phyloP scores from a whole-genome alignment of 2,888 invertebrate genomes.

The Coenonympha glycerion region DNA sequence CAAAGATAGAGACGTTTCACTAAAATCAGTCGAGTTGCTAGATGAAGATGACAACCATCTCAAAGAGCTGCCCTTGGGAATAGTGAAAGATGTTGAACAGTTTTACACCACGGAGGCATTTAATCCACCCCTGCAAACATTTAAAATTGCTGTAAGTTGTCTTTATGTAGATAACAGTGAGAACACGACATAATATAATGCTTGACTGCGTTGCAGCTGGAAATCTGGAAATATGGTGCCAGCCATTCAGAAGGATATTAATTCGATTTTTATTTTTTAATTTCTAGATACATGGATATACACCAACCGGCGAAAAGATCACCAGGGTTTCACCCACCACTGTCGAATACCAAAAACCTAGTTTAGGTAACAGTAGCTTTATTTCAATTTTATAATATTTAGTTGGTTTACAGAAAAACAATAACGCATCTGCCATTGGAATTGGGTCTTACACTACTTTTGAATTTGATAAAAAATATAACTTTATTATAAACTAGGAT shows the following conservation, averaged over 20 bases:
- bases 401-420: too few species aligned
- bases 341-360: conserved; percentile 20
- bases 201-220: too few species aligned
- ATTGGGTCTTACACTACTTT: too few species aligned
- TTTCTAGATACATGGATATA: conserved; percentile 21
- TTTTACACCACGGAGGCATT: conserved; percentile 40
- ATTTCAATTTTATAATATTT: too few species aligned
- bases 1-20: conserved; percentile 31
- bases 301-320: conserved; percentile 14
- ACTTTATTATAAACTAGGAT: too few species aligned
- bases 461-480: too few species aligned
- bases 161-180: too few species aligned
- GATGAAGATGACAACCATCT: conserved; percentile 36
- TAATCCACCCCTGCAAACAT: conserved; percentile 37
- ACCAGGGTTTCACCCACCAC: conserved; percentile 15
- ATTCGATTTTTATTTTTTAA: too few species aligned
- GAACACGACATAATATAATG: too few species aligned
- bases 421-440: too few species aligned
- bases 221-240: too few species aligned
- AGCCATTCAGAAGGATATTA: too few species aligned
- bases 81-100: conserved; percentile 33
- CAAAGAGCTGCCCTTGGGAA: conserved; percentile 31
- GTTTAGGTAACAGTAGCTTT: conserved; percentile 15
- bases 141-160: conserved; percentile 39
- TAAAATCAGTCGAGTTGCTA: conserved; percentile 36